These are phyloP conservation scores for Hydrophis major DNA, from an alignment of 2,797 vertebrate species.

Conservation along the genomic window DNA sequence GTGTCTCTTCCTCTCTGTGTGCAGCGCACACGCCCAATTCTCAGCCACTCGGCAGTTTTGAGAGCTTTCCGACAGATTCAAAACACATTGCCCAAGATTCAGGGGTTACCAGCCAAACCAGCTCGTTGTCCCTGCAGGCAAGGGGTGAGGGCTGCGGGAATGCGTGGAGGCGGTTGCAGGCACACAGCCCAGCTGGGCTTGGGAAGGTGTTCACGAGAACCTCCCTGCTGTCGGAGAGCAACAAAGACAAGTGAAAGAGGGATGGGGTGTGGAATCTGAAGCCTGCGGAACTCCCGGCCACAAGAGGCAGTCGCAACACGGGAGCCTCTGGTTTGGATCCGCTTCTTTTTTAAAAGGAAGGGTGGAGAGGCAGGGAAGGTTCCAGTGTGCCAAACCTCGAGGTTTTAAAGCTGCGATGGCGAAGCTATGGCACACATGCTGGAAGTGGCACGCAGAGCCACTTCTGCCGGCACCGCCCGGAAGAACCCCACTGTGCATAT, in stretches of 20 bases:
- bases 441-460: too few species aligned
- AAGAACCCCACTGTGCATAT: too few species aligned
- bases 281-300: not conserved
- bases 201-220: not conserved
- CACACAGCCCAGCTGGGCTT: not conserved
- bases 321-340: too few species aligned
- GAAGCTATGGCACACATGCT: too few species aligned
- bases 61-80: slow-evolving; percentile 23
- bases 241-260: not conserved
- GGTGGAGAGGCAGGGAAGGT: not conserved
- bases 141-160: slow-evolving; percentile 5
- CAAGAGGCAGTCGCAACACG: not conserved
- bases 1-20: not conserved
- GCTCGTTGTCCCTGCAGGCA: slow-evolving; percentile 1
- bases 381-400: rapidly evolving
- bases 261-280: too few species aligned
- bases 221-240: not conserved
- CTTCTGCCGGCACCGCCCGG: too few species aligned
- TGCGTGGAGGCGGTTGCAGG: not conserved
- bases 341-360: not conserved
- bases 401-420: not conserved
- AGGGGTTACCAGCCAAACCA: not conserved
- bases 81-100: slow-evolving; percentile 35
- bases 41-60: slow-evolving; percentile 26
- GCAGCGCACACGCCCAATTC: not conserved